Conservation (phyloP, 2,797 vertebrate genomes). For the Sparus aurata region DNA sequence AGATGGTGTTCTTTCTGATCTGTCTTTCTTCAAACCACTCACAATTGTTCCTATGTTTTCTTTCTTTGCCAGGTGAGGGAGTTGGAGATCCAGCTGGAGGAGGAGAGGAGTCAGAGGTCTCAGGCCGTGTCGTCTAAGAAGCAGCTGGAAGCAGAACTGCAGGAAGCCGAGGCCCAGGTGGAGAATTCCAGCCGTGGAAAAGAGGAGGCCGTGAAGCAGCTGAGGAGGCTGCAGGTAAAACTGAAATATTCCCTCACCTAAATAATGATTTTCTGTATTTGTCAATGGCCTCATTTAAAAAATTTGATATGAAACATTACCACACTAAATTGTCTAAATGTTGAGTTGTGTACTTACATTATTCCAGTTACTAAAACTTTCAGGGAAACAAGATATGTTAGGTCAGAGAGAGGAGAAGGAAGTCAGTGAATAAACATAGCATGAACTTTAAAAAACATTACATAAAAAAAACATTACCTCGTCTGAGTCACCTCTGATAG, state of each 20-base stretch:
- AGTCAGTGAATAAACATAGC: too few species aligned
- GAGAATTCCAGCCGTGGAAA: conserved; percentile 85
- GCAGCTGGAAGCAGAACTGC: conserved; percentile 91
- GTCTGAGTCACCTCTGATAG: too few species aligned
- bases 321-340: too few species aligned
- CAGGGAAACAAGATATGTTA: too few species aligned
- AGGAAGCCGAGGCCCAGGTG: conserved; percentile 89
- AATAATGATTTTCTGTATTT: accelerated
- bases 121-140: conserved; percentile 88
- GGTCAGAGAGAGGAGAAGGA: too few species aligned
- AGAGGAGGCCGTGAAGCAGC: conserved; percentile 91
- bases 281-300: background rate
- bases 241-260: background rate
- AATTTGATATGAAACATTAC: too few species aligned
- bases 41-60: background rate
- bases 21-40: background rate
- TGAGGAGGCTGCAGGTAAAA: conserved; percentile 88
- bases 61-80: conserved; percentile 86
- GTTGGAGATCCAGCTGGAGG: conserved; percentile 91
- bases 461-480: too few species aligned
- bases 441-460: too few species aligned
- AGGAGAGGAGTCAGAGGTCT: conserved; percentile 91
- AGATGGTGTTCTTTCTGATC: background rate
- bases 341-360: too few species aligned
- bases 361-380: too few species aligned